Evolutionary conservation across 1,140 invertebrate species (phyloP), one percentile per base, ranked within the genome.

Genomic region (Phthorimaea operculella): DNA sequence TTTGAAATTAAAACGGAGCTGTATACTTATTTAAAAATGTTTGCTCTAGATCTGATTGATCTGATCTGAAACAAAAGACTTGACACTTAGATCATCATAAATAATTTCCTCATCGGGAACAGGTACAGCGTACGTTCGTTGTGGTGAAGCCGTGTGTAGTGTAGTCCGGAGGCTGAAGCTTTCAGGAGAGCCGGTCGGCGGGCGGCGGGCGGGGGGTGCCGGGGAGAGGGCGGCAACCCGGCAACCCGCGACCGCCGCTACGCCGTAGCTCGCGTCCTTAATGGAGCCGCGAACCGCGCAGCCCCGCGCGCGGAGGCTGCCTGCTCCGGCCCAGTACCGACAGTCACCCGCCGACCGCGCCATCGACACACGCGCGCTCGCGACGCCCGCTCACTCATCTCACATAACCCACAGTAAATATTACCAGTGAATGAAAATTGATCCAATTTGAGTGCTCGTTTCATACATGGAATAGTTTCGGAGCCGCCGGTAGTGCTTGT

Each of bases 311-410:
- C 67, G 77, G 77, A 78, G 70, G 80, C 76, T 79, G 80, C 66
- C 60, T 28, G 21, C 21, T 28, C 21, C 21, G 21, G 21, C 21
- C n/a, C n/a, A n/a, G n/a, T n/a, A n/a, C n/a, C 44, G 58, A 56
- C 76, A 83, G 80, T 83, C 75, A 75, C 74, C 68, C 78, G 79
- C 79, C 75, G 61, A 68, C 70, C 79, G 78, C 72, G 74, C 66
- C 68, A 59, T 63, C 75, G 77, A 69, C 59, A 80, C 76, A 80
- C 68, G 74, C 70, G 62, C 70, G 53, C 55, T 70, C 67, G 64
- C 62, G 60, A 57, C 51, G 52, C 54, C 33, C 39, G 49, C 36
- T 54, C 55, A 57, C 49, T 51, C 52, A 53, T 49, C 51, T 59
- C 57, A 51, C 49, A 53, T 48, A 61, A 56, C 61, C 28, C 15